Base-by-base conservation (phyloP, 2,113 vertebrate species). In the Harpagus bidentatus region DNA sequence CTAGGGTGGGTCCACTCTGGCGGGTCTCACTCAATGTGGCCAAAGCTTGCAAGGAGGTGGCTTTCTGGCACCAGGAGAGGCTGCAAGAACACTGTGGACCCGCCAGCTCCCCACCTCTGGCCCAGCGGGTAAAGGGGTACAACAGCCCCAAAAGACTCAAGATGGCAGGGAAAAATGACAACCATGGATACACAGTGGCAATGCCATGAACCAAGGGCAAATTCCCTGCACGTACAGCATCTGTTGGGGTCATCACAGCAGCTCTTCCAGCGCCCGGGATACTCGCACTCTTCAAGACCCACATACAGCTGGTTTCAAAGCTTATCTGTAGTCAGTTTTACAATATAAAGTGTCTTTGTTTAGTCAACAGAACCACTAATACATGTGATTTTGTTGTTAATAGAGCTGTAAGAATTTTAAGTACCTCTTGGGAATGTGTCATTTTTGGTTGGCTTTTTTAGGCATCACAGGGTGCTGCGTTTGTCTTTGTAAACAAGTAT, bases 291-390 rank as follows among this genome's bases (percentile, higher is more conserved):
- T 12, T 74, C 7, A 5, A 66, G 84, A 28, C 55, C 88, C 92
- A 47, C 40, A 17, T 31, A n/a, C 31, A 77, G 67, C 34, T 59
- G 58, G 31, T 73, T 69, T 79, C 86, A 86, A 56, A 96, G 79
- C 80, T 88, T 69, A 78, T 78, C 69, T 86, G 25, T 61, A 90
- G 88, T 89, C 72, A 87, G 70, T 95, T 88, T 95, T 86, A 89
- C 86, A 90, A 90, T 56, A 96, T 83, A 95, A 97, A 97, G 81
- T 96, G 92, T 93, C 96, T 97, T 97, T 97, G 95, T 98, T 97
- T 96, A 95, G 93, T 93, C 93, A 97, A 97, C 88, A 94, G 94
- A 93, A 91, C 82, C 78, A 81, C 85, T 96, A 94, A 91, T 92
- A 94, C 91, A 84, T 94, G 86, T 74, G 93, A 96, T 95, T 97